These are phyloP conservation scores for Hypomecis atomaria DNA, from an alignment of 2,888 invertebrate genomes.

Conservation along the genomic window DNA sequence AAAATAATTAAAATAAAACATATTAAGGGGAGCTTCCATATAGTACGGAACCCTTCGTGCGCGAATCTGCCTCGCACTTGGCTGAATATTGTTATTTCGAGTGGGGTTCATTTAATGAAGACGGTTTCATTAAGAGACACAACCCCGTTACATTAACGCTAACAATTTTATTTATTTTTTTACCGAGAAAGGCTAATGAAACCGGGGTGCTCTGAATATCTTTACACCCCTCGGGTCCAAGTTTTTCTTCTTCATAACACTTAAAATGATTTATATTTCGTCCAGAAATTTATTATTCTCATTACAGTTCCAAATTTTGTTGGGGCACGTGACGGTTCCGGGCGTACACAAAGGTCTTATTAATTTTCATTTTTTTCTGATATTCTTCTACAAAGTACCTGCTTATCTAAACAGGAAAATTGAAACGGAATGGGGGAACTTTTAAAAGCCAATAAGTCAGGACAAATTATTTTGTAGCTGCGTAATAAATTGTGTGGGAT, in stretches of 20 bases:
- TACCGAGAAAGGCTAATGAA: constrained; percentile 37
- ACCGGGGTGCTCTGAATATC: constrained; percentile 45
- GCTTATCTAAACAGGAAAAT: constrained; percentile 29
- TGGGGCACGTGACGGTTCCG: constrained; percentile 55
- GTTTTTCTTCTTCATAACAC: constrained; percentile 50
- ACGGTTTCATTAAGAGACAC: constrained; percentile 23
- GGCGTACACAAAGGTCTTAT: constrained; percentile 35
- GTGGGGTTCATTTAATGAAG: constrained; percentile 12
- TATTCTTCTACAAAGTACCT: constrained; percentile 29
- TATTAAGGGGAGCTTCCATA: too few species aligned
- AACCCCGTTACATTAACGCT: constrained; percentile 22
- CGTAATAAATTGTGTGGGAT: constrained; percentile 21
- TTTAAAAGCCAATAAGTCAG: constrained; percentile 23
- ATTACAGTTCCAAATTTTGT: constrained; percentile 59
- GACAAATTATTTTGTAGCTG: constrained; percentile 15
- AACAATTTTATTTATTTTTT: constrained; percentile 36
- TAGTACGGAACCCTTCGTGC: too few species aligned
- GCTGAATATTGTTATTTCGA: too few species aligned
- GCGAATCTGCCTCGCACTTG: too few species aligned
- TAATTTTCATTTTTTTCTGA: constrained; percentile 37
- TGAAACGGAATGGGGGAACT: constrained; percentile 18
- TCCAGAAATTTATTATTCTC: constrained; percentile 61
- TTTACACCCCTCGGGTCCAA: constrained; percentile 41
- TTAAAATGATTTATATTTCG: constrained; percentile 57
- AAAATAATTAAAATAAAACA: too few species aligned